Evolutionary conservation across 2,888 invertebrate genomes (phyloP), one percentile per base, ranked within the genome.

Genomic region (Sympetrum striolatum): DNA sequence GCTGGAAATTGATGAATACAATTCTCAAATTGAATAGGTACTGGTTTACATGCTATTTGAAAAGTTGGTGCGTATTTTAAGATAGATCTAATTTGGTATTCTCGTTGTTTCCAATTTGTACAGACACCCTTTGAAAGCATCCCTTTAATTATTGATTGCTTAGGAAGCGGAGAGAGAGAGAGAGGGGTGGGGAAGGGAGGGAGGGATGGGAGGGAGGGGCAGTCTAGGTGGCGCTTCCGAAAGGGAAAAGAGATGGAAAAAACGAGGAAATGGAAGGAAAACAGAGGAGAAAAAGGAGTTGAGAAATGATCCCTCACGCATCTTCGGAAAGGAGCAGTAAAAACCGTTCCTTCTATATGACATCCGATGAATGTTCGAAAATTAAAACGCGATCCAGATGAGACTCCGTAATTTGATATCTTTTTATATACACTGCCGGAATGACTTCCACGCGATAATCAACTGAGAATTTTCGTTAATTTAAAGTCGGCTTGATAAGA

Each of bases 101-200:
- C 53, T 53, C 53, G 53, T 53, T 53, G 53, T 53, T 86, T 37
- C 86, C 86, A 60, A 22, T 64, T 60, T 60, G 53, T 60, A 86
- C 58, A 86, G 35, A 86, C 86, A 86, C 86, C 86, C 86, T 86
- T 60, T 86, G 86, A 86, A 37, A 64, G 64, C 86, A 86, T 86
- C 86, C 86, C 86, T 86, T 86, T 86, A 86, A 86, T 86, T 86
- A 86, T 86, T 60, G 86, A 86, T 86, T 86, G 86, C 86, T 86
- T 86, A 37, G 86, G 86, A 86, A 60, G 86, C 58, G 64, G 60
- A 86, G 86, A 39, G 58, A 58, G n/a, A 48, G 81, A 48, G 81
- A 39, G 80, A 22, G 37, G 15, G 37, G 12, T 37, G 37, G 64
- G 86, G 25, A 35, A 39, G 39, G 60, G 48, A 35, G 64, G 35